Percentiles rank a stretch among this genome's conserved stretches.
Evolutionary conservation across 2,797 vertebrate genomes (phyloP).

Genomic region (Danio albolineatus): DNA sequence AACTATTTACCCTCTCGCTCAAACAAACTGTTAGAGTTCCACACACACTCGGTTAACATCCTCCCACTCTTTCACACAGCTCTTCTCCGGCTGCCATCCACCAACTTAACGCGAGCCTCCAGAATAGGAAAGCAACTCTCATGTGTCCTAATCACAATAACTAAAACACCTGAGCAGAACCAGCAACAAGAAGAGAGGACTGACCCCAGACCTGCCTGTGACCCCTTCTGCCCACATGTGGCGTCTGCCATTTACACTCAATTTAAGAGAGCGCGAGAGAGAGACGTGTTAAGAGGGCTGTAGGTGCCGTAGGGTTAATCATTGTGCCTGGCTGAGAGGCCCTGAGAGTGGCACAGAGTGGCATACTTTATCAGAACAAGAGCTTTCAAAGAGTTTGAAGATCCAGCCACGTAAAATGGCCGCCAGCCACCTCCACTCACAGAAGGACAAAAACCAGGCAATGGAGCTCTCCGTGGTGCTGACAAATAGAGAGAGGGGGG

Average conservation of each 20-base stretch:
- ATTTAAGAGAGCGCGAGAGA: conserved; percentile 15
- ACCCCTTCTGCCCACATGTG: conserved; percentile 21
- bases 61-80: conserved; percentile 40
- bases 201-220: not conserved
- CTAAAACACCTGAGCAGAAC: conserved; percentile 8
- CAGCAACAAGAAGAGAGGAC: not conserved
- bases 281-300: conserved; percentile 60
- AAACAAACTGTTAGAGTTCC: conserved; percentile 72
- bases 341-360: conserved; percentile 72
- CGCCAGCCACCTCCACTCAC: conserved; percentile 54
- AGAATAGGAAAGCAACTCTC: conserved; percentile 17
- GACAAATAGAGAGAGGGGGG: conserved; percentile 35
- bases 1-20: conserved; percentile 70
- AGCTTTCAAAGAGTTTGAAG: conserved; percentile 67
- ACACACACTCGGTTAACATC: conserved; percentile 71
- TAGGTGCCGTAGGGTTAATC: conserved; percentile 74
- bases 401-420: conserved; percentile 65
- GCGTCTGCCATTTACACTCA: conserved; percentile 32
- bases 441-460: conserved; percentile 42
- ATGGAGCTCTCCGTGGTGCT: conserved; percentile 41
- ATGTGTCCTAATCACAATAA: conserved; percentile 9
- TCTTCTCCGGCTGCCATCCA: conserved; percentile 11
- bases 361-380: conserved; percentile 64
- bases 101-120: conserved; percentile 6
- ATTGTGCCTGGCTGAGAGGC: conserved; percentile 73